These are phyloP conservation scores for Alloscopus bannaensis DNA, from an alignment of 2,888 invertebrate species.

Conservation along the genomic window DNA sequence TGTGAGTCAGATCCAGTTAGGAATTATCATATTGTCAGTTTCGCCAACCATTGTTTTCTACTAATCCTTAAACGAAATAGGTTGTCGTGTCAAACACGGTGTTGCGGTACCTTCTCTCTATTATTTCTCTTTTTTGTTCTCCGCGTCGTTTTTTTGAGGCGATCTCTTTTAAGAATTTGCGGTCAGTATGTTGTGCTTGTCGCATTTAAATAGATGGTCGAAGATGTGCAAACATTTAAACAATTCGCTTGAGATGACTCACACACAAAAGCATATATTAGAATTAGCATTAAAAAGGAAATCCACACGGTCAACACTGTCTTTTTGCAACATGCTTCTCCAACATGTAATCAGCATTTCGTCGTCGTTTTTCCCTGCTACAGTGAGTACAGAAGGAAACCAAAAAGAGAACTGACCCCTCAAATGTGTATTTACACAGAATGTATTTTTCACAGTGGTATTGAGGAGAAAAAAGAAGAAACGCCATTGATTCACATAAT, in stretches of 20 bases:
- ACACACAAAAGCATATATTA: constrained; percentile 5
- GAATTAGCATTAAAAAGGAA: no score
- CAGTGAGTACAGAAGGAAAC: no score
- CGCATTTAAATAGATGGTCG: no score
- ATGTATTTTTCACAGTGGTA: neutral
- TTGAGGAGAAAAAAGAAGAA: neutral
- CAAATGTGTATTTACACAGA: no score
- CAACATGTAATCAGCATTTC: no score
- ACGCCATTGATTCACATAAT: constrained; percentile 5
- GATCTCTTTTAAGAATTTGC: no score
- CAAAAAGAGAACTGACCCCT: no score
- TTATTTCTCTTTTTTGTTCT: neutral
- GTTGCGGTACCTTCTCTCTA: constrained; percentile 37
- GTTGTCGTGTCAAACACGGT: constrained; percentile 56
- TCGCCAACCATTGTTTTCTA: constrained; percentile 45
- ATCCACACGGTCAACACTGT: no score
- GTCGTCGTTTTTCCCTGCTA: no score
- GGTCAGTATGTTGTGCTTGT: neutral
- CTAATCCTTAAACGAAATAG: constrained; percentile 37
- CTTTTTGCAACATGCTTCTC: no score
- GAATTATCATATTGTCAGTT: constrained; percentile 62
- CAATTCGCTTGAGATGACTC: no score
- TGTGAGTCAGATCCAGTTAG: constrained; percentile 55
- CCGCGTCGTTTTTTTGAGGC: neutral
- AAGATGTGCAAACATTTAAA: no score